phyloP scores from a whole-genome alignment of 2,113 vertebrate genomes.

The Heptranchias perlo region DNA sequence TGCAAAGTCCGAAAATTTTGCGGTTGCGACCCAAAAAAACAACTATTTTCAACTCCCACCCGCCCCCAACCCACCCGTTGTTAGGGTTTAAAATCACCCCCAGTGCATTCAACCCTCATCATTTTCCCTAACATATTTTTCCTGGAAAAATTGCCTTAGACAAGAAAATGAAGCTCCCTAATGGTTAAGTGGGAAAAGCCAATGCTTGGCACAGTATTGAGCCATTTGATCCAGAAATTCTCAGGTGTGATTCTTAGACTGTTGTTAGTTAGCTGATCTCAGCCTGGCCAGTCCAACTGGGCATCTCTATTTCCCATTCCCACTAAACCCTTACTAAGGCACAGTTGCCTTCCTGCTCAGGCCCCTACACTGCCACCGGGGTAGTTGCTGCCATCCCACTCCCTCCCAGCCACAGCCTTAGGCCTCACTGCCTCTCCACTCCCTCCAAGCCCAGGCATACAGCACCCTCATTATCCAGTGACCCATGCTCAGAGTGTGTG shows the following conservation, averaged over 20 bases:
- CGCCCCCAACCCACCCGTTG: no score
- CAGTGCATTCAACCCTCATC: no score
- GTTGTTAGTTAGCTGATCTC: not conserved
- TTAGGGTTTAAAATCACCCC: no score
- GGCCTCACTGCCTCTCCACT: not conserved
- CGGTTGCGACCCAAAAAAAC: no score
- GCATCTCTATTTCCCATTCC: not conserved
- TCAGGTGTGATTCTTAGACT: not conserved
- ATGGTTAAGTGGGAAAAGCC: not conserved
- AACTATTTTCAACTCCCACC: no score
- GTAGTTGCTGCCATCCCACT: not conserved
- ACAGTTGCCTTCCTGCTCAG: not conserved
- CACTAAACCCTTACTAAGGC: not conserved
- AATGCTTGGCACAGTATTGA: not conserved
- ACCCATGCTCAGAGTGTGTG: not conserved
- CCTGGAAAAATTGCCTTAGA: not conserved
- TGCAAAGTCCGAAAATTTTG: no score
- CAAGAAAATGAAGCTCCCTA: not conserved
- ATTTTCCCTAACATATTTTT: not conserved
- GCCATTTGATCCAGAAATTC: not conserved
- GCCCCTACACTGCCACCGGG: not conserved
- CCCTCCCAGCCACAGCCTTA: not conserved
- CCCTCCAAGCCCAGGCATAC: not conserved
- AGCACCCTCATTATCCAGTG: not conserved
- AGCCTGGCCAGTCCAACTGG: not conserved